phyloP scores from a whole-genome alignment of 2,797 vertebrate species.

The Xenentodon cancila region DNA sequence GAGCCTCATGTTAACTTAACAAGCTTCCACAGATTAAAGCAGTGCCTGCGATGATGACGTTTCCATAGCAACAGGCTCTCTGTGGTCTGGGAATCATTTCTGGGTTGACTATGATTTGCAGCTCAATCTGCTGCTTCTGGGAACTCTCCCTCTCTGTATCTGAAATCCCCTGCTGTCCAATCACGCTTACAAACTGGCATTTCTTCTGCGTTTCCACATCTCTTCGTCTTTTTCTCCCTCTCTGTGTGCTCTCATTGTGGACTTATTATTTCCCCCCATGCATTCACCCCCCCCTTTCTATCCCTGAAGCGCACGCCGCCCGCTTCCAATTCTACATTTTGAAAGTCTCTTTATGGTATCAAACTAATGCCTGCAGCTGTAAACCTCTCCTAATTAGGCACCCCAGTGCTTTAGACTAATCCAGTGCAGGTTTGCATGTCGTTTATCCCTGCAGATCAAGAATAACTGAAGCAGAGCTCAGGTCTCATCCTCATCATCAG shows the following conservation, averaged over 20 bases:
- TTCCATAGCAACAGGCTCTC: conserved; percentile 87
- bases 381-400: conserved; percentile 66
- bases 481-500: conserved; percentile 60
- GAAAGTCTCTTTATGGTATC: conserved; percentile 48
- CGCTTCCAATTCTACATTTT: conserved; percentile 47
- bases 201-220: conserved; percentile 30
- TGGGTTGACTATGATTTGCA: conserved; percentile 79
- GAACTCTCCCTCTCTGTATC: conserved; percentile 50
- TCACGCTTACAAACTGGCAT: conserved; percentile 43
- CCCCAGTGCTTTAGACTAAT: conserved; percentile 56
- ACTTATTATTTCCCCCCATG: conserved; percentile 30
- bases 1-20: conserved; percentile 81
- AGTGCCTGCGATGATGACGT: conserved; percentile 80
- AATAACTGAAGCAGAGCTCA: conserved; percentile 53
- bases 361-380: conserved; percentile 54
- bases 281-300: conserved; percentile 20
- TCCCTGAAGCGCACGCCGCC: conserved; percentile 6
- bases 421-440: conserved; percentile 69
- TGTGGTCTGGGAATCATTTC: conserved; percentile 71
- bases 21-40: conserved; percentile 83
- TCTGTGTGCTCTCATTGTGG: neutral
- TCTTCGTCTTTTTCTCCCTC: conserved; percentile 32
- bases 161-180: conserved; percentile 39
- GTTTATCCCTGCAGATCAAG: conserved; percentile 73
- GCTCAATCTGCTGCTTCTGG: conserved; percentile 72